phyloP scores from a whole-genome alignment of 2,888 invertebrate species.

The Melanophora roralis region DNA sequence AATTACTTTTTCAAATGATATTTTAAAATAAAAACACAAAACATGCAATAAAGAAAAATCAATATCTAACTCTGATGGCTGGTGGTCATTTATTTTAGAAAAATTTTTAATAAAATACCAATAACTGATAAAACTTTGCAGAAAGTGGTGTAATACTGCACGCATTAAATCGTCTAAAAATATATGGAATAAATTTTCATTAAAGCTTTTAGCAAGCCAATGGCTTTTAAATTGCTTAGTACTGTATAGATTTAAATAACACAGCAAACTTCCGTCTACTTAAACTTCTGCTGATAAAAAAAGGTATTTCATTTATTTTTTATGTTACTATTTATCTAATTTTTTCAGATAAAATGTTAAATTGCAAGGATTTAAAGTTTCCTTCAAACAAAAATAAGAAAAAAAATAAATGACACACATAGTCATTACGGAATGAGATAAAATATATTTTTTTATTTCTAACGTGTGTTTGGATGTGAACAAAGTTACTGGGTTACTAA shows the following conservation, averaged over 20 bases:
- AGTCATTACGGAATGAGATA: neutral
- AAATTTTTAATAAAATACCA: no score
- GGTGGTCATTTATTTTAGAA: no score
- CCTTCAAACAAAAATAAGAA: conserved; percentile 12
- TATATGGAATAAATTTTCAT: no score
- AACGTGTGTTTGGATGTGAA: neutral
- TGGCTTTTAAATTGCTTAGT: no score
- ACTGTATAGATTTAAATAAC: neutral
- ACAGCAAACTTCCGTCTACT: neutral
- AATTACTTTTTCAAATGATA: no score
- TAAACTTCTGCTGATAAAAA: neutral
- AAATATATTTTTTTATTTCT: conserved; percentile 22
- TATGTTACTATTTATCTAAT: neutral
- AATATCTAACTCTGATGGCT: no score
- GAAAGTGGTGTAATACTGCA: no score
- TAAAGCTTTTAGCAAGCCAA: no score
- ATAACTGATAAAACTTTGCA: no score
- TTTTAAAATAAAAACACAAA: no score
- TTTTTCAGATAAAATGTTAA: conserved; percentile 53
- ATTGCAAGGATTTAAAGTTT: conserved; percentile 45
- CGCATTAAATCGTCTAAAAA: no score
- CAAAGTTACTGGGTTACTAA: conserved; percentile 39
- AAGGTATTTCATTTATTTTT: neutral
- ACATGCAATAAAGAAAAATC: no score
- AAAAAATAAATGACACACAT: conserved; percentile 12